Base-by-base conservation (phyloP, 2,113 vertebrate species). In the Melanostigma gelatinosum region DNA sequence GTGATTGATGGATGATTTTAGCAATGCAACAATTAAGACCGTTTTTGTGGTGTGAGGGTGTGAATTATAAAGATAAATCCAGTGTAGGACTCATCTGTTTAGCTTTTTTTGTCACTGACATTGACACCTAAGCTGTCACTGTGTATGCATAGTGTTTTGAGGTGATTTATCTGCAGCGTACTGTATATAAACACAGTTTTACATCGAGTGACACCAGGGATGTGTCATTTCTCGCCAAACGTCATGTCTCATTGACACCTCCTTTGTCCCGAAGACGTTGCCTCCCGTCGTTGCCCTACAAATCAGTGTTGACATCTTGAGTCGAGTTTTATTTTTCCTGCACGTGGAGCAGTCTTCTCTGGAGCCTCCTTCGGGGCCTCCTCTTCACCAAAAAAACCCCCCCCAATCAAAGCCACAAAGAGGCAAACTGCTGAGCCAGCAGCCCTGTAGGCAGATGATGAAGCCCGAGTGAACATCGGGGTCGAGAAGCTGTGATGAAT, bases 401-500 rank as follows among this genome's bases (percentile, higher is more conserved):
- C 5, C 38, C 32, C 77, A 38, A 78, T 83, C 63, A 75, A 64
- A 50, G 24, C 40, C 76, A 69, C 61, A 44, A 44, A 64, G 6
- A 85, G 42, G 24, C 79, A 72, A 44, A 64, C 24, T 64, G 66
- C 24, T 48, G 44, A 75, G 36, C 65, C 38, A 29, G 42, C 73
- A 66, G 57, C 64, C 57, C 69, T 32, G 73, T 36, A 58, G 83
- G 80, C 72, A 76, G 6, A 61, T 12, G 70, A 63, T 75, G 62
- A 83, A 77, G 60, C 75, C 84, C 76, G 63, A 57, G 71, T 65
- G 79, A 87, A 87, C 75, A 75, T 60, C 32, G 48, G 38, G 55
- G 29, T 65, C 48, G 57, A 75, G 62, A 72, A 75, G 55, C 55
- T 20, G 40, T 32, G 61, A 63, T 83, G 74, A 87, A 88, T 89